Conservation (phyloP, 2,797 vertebrate species). For the Monodelphis domestica region DNA sequence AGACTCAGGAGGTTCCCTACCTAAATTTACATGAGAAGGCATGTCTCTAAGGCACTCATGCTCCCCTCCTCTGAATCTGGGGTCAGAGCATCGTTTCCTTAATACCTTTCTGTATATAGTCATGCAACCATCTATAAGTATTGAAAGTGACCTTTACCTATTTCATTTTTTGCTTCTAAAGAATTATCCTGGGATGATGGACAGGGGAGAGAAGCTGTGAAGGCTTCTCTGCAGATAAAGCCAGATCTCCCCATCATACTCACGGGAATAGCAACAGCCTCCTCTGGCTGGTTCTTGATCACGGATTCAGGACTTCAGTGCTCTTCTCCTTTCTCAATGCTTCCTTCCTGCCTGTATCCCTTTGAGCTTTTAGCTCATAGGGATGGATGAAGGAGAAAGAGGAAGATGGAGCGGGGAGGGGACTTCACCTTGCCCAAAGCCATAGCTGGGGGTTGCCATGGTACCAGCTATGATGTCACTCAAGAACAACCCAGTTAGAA, state of each 20-base stretch:
- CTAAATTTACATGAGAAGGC: background rate
- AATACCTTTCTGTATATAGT: background rate
- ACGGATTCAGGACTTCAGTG: background rate
- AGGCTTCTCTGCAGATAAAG: background rate
- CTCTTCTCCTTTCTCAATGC: background rate
- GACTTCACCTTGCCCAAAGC: slow-evolving; percentile 65
- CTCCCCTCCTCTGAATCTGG: background rate
- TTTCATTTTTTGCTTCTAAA: background rate
- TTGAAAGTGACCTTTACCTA: background rate
- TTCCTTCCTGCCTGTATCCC: slow-evolving; percentile 38
- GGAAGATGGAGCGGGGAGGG: background rate
- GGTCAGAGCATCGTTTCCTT: background rate
- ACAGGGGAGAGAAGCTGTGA: background rate
- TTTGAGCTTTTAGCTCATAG: slow-evolving; percentile 70
- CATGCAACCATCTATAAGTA: background rate
- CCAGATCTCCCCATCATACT: too few species aligned
- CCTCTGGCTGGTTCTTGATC: background rate
- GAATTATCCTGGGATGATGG: background rate
- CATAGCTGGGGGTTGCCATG: slow-evolving; percentile 70
- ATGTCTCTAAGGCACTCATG: background rate
- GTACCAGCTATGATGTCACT: slow-evolving; percentile 71
- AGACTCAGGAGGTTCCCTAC: background rate
- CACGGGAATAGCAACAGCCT: background rate
- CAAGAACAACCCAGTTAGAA: slow-evolving; percentile 62
- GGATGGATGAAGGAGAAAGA: background rate